Conservation (phyloP, 1,140 invertebrate genomes). For the Choristoneura fumiferana region DNA sequence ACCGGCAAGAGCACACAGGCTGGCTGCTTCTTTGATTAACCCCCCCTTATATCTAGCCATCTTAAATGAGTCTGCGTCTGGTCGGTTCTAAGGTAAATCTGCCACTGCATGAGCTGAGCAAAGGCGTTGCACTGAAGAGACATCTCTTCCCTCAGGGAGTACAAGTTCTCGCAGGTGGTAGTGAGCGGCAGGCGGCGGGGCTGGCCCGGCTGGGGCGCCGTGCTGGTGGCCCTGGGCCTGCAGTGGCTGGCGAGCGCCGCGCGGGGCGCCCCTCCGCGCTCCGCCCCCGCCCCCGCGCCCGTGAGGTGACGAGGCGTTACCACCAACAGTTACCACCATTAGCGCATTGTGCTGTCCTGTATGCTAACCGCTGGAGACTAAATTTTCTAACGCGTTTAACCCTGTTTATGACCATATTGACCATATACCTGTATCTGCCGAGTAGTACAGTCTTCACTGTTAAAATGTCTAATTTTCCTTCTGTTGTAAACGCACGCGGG, state of each 20-base stretch:
- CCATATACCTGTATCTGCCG: no score
- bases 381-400: no score
- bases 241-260: not conserved
- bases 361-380: not conserved
- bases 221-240: conserved; percentile 40
- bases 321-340: conserved; percentile 12
- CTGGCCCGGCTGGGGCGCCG: conserved; percentile 39
- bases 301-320: not conserved
- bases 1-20: no score
- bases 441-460: no score
- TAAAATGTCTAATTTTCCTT: no score
- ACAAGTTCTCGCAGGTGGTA: conserved; percentile 64
- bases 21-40: no score
- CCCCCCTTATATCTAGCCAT: no score
- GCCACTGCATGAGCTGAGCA: no score
- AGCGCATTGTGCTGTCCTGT: not conserved
- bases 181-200: conserved; percentile 43
- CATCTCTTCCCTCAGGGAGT: conserved; percentile 49
- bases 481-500: no score
- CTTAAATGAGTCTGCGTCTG: no score
- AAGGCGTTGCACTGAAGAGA: not conserved
- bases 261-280: not conserved
- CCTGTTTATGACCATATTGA: no score
- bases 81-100: no score
- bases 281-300: not conserved